phyloP scores from a whole-genome alignment of 1,140 invertebrate genomes.

The Onthophagus taurus region DNA sequence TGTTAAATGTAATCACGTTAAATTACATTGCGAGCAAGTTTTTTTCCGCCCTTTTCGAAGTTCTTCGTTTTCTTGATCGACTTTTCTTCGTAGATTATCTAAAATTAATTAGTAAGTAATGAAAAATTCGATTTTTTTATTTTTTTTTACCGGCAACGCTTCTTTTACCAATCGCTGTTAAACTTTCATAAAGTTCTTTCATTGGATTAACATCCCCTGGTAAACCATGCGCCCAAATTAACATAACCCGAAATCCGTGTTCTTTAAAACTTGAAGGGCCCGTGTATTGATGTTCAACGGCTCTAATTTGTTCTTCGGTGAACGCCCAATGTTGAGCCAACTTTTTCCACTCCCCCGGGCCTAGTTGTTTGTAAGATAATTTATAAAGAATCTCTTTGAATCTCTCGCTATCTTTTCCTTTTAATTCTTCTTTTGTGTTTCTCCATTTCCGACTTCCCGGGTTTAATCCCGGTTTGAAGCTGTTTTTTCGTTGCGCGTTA shows the following conservation, averaged over 20 bases:
- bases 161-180: conserved; percentile 52
- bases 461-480: conserved; percentile 28
- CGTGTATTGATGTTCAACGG: conserved; percentile 68
- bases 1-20: conserved; percentile 3
- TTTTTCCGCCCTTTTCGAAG: conserved; percentile 29
- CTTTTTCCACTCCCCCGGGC: conserved; percentile 58
- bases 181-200: conserved; percentile 55
- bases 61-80: conserved; percentile 40
- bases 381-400: conserved; percentile 52
- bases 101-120: conserved; percentile 16
- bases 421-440: conserved; percentile 36
- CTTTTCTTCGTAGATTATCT: conserved; percentile 40
- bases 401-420: conserved; percentile 36
- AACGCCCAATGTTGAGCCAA: conserved; percentile 63
- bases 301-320: conserved; percentile 59
- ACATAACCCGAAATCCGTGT: conserved; percentile 58
- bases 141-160: conserved; percentile 42
- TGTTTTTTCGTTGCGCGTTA: conserved; percentile 23
- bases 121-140: not conserved
- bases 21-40: conserved; percentile 10
- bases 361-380: conserved; percentile 58
- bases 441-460: conserved; percentile 34
- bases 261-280: conserved; percentile 65
- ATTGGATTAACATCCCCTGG: conserved; percentile 49
- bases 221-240: conserved; percentile 62